These are phyloP conservation scores for Arnoldichthys spilopterus DNA, from an alignment of 2,797 vertebrate species.

Conservation along the genomic window DNA sequence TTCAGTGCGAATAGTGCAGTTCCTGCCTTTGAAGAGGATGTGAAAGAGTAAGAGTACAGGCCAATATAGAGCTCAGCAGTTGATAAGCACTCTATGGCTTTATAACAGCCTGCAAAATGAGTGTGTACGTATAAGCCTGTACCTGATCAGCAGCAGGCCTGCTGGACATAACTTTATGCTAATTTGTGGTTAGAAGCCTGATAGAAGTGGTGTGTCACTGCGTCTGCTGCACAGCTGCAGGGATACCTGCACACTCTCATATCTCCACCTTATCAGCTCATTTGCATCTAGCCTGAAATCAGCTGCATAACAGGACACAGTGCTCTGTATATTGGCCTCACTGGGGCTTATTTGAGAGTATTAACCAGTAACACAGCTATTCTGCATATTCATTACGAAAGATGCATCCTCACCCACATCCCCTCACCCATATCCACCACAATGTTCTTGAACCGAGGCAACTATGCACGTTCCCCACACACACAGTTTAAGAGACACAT, in stretches of 20 bases:
- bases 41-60: not conserved
- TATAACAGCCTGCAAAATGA: not conserved
- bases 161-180: constrained; percentile 37
- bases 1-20: not conserved
- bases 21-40: not conserved
- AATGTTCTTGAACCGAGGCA: constrained; percentile 39
- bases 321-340: not conserved
- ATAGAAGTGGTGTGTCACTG: constrained; percentile 33
- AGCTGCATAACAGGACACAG: constrained; percentile 6
- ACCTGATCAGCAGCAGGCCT: not conserved
- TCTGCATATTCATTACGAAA: constrained; percentile 10
- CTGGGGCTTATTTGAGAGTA: constrained; percentile 23
- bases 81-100: not conserved
- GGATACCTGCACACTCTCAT: constrained; percentile 21
- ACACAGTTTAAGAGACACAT: not conserved
- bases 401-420: constrained; percentile 31
- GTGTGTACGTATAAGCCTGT: too few species aligned
- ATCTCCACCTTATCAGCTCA: constrained; percentile 30
- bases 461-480: constrained; percentile 2
- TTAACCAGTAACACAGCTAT: constrained; percentile 17
- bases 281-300: constrained; percentile 22
- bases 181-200: constrained; percentile 28
- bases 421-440: constrained; percentile 17
- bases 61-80: not conserved
- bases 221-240: not conserved